Conservation (phyloP, 2,113 vertebrate genomes). For the Phyllostomus hastatus region DNA sequence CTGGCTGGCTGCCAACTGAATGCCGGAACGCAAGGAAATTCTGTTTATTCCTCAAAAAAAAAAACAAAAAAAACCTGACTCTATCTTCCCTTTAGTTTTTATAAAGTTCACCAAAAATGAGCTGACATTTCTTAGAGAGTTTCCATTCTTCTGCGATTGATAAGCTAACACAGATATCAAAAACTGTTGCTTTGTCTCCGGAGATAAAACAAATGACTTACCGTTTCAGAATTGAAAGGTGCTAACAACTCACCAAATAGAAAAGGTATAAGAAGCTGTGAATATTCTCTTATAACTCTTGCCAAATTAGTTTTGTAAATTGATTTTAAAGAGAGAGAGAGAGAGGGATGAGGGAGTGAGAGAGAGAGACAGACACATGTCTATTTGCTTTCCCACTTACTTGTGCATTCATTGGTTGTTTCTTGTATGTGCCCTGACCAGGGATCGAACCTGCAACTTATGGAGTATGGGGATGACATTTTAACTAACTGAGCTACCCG, state of each 20-base stretch:
- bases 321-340: too few species aligned
- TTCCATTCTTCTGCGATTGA: background rate
- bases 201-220: background rate
- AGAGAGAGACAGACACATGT: too few species aligned
- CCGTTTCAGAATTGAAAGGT: background rate
- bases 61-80: background rate
- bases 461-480: too few species aligned
- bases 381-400: too few species aligned
- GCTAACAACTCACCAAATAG: background rate
- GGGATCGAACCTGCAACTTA: too few species aligned
- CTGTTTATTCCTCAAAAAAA: constrained; percentile 12
- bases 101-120: background rate
- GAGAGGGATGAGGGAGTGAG: too few species aligned
- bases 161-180: background rate
- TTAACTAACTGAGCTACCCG: too few species aligned
- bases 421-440: too few species aligned
- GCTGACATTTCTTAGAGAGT: background rate
- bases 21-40: background rate
- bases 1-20: constrained; percentile 61
- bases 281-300: background rate
- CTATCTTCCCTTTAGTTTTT: constrained; percentile 12
- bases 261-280: background rate
- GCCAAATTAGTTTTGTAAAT: background rate
- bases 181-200: background rate
- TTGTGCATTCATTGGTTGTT: too few species aligned